Base-by-base conservation (phyloP, 2,113 vertebrate species). In the Thalassarche chlororhynchos region DNA sequence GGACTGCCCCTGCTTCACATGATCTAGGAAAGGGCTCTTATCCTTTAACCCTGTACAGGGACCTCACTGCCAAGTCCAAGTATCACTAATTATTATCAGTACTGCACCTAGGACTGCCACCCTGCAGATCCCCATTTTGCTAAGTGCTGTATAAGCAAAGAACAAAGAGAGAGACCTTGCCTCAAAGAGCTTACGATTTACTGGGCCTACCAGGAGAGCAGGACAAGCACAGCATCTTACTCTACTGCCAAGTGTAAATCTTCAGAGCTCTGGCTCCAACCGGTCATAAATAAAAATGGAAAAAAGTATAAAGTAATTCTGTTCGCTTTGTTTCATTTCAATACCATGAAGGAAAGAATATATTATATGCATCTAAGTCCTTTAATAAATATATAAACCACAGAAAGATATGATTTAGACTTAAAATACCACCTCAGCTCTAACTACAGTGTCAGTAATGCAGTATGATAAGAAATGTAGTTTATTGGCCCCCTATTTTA, bases 171-270 rank as follows among this genome's bases (percentile, higher is more conserved):
- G 12, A 84, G 75, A 60, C 81, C 71, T 69, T 57, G 36, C 82
- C 82, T 80, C 62, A 11, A 61, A 95, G 58, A 86, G 64, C 72
- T 90, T 12, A 83, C 36, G 3, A 96, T 97, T 97, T 95, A 96
- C 91, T 85, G 10, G 92, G 69, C 81, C 84, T 49, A 79, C 95
- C 84, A 83, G 81, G 84, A 83, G 55, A 95, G 86, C 90, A 71
- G 95, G 88, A 86, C 95, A 86, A 83, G 89, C 89, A 83, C 91
- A 93, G 89, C 87, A 85, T 89, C 96, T 83, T 84, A 70, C 51
- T 91, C 87, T 47, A 31, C 55, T 85, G 87, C 81, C 94, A 96
- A 66, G 24, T 31, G 40, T 95, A 96, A 96, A 97, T 97, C 92
- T 95, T 89, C 62, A 70, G 58, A 87, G 75, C 51, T 51, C 89